Conservation (phyloP, 2,113 vertebrate species). For the Petrocephalus microphthalmus region DNA sequence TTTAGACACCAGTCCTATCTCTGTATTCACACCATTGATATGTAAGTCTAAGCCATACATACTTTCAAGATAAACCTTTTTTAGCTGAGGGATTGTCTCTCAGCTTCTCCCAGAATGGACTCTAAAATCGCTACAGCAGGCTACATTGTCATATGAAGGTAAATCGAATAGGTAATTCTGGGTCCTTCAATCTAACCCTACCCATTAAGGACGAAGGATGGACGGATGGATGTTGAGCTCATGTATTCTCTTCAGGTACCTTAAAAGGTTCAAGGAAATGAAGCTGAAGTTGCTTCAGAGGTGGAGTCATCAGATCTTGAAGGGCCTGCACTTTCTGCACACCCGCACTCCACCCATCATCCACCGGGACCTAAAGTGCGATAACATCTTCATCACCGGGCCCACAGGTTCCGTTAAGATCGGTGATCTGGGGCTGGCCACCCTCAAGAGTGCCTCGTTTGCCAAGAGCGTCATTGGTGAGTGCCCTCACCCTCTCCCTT, state of each 20-base stretch:
- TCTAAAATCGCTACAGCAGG: background rate
- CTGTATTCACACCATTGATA: background rate
- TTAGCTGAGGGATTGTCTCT: background rate
- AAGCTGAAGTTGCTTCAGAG: slow-evolving; percentile 92
- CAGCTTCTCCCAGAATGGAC: background rate
- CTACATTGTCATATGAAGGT: background rate
- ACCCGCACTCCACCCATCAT: slow-evolving; percentile 91
- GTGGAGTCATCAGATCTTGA: slow-evolving; percentile 94
- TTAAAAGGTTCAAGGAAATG: slow-evolving; percentile 97
- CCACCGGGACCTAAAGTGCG: slow-evolving; percentile 94
- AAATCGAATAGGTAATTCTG: background rate
- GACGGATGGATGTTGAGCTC: background rate
- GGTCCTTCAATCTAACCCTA: background rate
- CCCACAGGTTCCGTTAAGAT: slow-evolving; percentile 95
- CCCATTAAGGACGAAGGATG: background rate
- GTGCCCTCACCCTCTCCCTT: background rate
- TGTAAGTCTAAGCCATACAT: background rate
- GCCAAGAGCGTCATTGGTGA: slow-evolving; percentile 96
- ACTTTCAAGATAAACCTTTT: background rate
- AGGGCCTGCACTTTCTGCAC: slow-evolving; percentile 93
- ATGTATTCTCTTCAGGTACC: slow-evolving; percentile 63
- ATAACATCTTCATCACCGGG: slow-evolving; percentile 98
- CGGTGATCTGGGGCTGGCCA: slow-evolving; percentile 90
- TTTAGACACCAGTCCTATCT: background rate
- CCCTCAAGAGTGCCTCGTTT: slow-evolving; percentile 92